phyloP scores from a whole-genome alignment of 2,888 invertebrate genomes.

The Tiliacea aurago region DNA sequence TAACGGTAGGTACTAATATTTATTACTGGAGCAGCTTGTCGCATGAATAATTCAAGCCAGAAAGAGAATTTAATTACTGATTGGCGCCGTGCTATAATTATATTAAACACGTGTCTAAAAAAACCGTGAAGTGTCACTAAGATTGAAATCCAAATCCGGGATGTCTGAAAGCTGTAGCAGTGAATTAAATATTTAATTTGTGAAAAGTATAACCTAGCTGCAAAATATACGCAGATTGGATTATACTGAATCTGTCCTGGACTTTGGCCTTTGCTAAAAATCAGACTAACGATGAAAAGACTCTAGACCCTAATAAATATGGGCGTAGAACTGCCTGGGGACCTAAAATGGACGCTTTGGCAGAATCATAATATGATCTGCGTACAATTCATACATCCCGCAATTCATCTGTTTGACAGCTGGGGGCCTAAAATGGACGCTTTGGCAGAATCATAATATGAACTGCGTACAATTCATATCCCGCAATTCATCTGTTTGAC shows the following conservation, averaged over 20 bases:
- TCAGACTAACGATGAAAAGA: neutral
- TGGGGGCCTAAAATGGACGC: too few relatives aligned
- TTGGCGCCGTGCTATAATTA: neutral
- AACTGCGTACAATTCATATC: too few relatives aligned
- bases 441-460: too few relatives aligned
- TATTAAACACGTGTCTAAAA: too few relatives aligned
- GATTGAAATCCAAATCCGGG: neutral
- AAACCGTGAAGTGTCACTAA: neutral
- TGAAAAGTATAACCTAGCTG: neutral
- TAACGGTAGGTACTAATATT: constrained; percentile 61
- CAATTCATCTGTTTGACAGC: too few relatives aligned
- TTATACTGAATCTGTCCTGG: neutral
- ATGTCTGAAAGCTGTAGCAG: neutral
- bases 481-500: too few relatives aligned
- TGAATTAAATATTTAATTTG: neutral
- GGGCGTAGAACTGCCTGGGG: too few relatives aligned
- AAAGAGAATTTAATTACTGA: constrained; percentile 9
- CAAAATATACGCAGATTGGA: neutral
- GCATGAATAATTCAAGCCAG: constrained; percentile 15
- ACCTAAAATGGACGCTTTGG: too few relatives aligned
- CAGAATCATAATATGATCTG: too few relatives aligned
- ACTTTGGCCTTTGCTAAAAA: neutral
- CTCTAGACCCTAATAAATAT: neutral
- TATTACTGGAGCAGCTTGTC: constrained; percentile 45
- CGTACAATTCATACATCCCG: too few relatives aligned